Evolutionary conservation across 2,888 invertebrate genomes (phyloP).

Genomic region (Cataglyphis rosenhaueri): DNA sequence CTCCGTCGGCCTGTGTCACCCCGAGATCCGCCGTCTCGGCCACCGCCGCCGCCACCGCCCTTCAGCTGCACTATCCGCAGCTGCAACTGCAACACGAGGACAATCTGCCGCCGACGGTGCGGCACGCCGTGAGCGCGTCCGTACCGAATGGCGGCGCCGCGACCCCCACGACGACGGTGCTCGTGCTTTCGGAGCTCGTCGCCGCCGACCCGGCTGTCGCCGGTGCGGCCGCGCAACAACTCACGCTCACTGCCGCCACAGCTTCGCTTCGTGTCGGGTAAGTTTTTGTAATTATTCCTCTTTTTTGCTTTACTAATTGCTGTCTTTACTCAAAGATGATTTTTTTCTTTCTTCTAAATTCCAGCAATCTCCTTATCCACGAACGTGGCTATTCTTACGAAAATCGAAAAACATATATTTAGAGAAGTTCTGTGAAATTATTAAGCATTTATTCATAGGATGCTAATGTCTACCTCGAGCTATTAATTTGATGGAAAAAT

Average conservation of each 20-base stretch:
- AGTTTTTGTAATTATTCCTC: constrained; percentile 65
- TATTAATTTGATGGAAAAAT: background rate
- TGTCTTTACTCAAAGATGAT: background rate
- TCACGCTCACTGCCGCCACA: constrained; percentile 79
- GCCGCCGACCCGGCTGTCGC: constrained; percentile 88
- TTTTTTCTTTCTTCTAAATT: background rate
- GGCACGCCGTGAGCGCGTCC: constrained; percentile 70
- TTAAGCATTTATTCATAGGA: constrained; percentile 26
- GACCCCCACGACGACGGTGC: constrained; percentile 88
- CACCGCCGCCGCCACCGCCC: constrained; percentile 85
- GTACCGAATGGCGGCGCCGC: constrained; percentile 79
- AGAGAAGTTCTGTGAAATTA: background rate
- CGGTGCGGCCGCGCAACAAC: constrained; percentile 76
- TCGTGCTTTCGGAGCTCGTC: constrained; percentile 91
- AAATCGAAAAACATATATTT: background rate
- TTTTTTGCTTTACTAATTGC: background rate
- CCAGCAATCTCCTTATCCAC: background rate
- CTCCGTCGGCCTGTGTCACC: constrained; percentile 86
- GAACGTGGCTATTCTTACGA: background rate
- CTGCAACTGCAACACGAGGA: constrained; percentile 86
- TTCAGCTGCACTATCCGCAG: constrained; percentile 87
- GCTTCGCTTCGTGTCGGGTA: constrained; percentile 82
- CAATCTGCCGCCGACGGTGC: constrained; percentile 85
- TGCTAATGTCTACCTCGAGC: background rate
- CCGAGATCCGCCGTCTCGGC: constrained; percentile 84